Evolutionary conservation across 1,140 invertebrate species (phyloP), one percentile per base, ranked within the genome.

Genomic region (Sycobia sp.): DNA sequence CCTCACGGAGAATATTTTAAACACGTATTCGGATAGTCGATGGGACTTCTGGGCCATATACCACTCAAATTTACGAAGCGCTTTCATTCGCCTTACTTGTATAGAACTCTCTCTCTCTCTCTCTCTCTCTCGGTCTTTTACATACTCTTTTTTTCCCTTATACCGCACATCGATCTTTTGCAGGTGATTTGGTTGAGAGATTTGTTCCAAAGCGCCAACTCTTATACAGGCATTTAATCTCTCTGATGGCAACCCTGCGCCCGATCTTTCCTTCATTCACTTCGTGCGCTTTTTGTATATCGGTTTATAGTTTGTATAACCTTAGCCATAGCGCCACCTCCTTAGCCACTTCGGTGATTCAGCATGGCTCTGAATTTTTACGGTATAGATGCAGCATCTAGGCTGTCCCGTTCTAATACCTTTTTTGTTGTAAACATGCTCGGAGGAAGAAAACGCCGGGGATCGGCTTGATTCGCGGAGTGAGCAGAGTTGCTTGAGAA

Each of bases 51-150:
- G n/a, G 11, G n/a, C 4, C 2, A 16, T 39, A 64, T 62, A 66
- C 55, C 69, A 72, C 67, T 71, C 67, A 72, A 72, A 70, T 69
- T 71, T 71, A 55, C 63, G 41, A 55, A 62, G 65, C 58, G 22
- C 65, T 71, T 71, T 68, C 68, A 69, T 64, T 64, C 36, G 49
- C 43, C 47, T 5, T 39, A 9, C 0, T 2, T 23, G 22, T 44
- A 23, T 1, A 20, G 10, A 22, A 3, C 11, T 10, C 9, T 23
- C 4, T 44, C 18, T 44, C 11, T 44, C 10, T 25, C 34, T 14
- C 11, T 2, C 10, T 20, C 4, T 8, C 16, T 44, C 49, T 23
- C 16, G 10, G 10, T 38, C 9, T 16, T 27, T 58, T 44, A 8
- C 47, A 10, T 9, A 43, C 46, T 46, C 16, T 14, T 16, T 36